Evolutionary conservation across 2,113 vertebrate genomes (phyloP), one percentile per base, ranked within the genome.

Genomic region (Notarius lentiginosus): DNA sequence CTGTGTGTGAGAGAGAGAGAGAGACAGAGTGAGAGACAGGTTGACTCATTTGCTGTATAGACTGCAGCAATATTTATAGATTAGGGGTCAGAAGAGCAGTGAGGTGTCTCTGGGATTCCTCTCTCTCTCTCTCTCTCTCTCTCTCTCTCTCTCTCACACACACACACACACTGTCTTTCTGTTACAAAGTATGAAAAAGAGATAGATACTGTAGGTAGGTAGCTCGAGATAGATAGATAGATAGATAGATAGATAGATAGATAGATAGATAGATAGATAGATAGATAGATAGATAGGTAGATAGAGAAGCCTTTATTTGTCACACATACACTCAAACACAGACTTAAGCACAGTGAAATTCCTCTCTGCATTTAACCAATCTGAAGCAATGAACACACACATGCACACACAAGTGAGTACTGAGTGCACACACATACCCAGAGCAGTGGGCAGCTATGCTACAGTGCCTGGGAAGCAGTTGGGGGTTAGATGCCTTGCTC

Each of bases 41-140:
- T 5, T 22, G 84, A 86, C n/a, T 30, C 17, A 22, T 65, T 8
- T 86, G 15, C 5, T 53, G 24, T 85, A 61, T 66, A 65, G 66
- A 85, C 84, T 86, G 84, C 75, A 79, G 61, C 61, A 86, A 61
- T 79, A 86, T 86, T 86, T 86, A 86, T 86, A 86, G 75, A 79
- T 79, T 79, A 79, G 60, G 73, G 84, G 61, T 79, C 84, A 86
- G 84, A 68, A 56, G 49, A 86, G 60, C 27, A 79, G 75, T 51
- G 41, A 75, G 60, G 76, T 51, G 27, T 79, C 22, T 30, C 63
- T 61, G 53, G 83, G 27, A 72, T 24, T 41, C 12, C 66, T 41
- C 83, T 22, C 66, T 49, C 30, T 24, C 58, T 82, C 27, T 63
- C 15, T 58, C 77, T 56, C 14, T 58, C 22, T 55, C 51, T 56